phyloP scores from a whole-genome alignment of 2,113 vertebrate species.

The Regulus satrapa region DNA sequence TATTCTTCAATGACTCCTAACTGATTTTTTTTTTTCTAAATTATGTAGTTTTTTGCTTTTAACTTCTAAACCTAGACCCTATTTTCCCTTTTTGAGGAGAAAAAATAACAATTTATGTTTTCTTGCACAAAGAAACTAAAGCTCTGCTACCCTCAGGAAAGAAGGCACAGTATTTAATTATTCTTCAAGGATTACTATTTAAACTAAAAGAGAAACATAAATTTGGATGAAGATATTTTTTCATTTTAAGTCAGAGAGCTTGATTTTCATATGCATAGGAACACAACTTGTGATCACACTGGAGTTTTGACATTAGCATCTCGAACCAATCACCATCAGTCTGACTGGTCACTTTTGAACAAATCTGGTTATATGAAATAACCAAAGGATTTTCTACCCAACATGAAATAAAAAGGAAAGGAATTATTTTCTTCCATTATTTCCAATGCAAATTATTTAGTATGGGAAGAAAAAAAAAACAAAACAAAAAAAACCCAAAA shows the following conservation, averaged over 20 bases:
- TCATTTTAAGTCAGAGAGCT: not conserved
- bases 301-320: not conserved
- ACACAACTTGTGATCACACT: not conserved
- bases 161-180: not conserved
- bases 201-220: not conserved
- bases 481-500: not conserved
- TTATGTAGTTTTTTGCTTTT: not conserved
- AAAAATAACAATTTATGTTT: not conserved
- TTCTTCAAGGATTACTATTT: not conserved
- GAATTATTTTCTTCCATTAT: not conserved
- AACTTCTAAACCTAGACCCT: not conserved
- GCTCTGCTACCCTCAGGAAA: not conserved
- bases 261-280: not conserved
- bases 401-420: not conserved
- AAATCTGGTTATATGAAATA: not conserved
- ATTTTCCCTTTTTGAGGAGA: not conserved
- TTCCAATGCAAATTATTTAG: not conserved
- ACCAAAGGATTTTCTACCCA: not conserved
- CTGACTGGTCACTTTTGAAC: not conserved
- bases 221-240: not conserved
- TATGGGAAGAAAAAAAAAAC: not conserved
- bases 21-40: not conserved
- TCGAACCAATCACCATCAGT: not conserved
- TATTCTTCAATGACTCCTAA: not conserved
- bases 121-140: not conserved